phyloP scores from a whole-genome alignment of 2,113 vertebrate species.

The Phycodurus eques region DNA sequence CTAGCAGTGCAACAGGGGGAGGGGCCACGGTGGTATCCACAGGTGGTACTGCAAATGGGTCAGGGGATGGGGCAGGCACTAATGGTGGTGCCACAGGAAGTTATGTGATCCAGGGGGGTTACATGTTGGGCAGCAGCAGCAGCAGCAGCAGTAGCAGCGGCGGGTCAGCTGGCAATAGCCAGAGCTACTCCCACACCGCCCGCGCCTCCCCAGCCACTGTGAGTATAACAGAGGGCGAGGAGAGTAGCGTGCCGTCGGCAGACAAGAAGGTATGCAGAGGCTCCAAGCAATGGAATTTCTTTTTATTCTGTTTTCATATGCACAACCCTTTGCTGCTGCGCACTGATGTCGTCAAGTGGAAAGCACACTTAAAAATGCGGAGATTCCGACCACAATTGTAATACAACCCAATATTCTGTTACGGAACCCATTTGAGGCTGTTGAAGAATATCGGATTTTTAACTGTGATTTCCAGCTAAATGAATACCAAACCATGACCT shows the following conservation, averaged over 20 bases:
- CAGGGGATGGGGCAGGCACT: conserved; percentile 68
- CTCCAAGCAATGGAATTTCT: conserved; percentile 61
- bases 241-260: conserved; percentile 80
- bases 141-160: conserved; percentile 57
- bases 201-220: conserved; percentile 91
- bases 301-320: conserved; percentile 51
- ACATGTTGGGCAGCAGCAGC: conserved; percentile 79
- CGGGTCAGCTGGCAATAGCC: conserved; percentile 71
- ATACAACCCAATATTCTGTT: background rate
- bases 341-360: conserved; percentile 59
- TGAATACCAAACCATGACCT: conserved; percentile 64
- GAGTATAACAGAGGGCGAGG: conserved; percentile 82
- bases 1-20: conserved; percentile 58
- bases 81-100: conserved; percentile 70
- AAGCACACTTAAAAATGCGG: conserved; percentile 64
- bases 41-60: conserved; percentile 66
- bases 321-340: conserved; percentile 42
- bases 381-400: background rate
- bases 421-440: background rate
- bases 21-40: conserved; percentile 58
- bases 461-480: conserved; percentile 65
- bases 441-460: conserved; percentile 36
- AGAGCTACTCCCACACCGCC: conserved; percentile 86
- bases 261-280: conserved; percentile 82
- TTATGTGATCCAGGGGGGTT: conserved; percentile 92